phyloP scores from a whole-genome alignment of 2,888 invertebrate species.

The Scotopteryx bipunctaria region DNA sequence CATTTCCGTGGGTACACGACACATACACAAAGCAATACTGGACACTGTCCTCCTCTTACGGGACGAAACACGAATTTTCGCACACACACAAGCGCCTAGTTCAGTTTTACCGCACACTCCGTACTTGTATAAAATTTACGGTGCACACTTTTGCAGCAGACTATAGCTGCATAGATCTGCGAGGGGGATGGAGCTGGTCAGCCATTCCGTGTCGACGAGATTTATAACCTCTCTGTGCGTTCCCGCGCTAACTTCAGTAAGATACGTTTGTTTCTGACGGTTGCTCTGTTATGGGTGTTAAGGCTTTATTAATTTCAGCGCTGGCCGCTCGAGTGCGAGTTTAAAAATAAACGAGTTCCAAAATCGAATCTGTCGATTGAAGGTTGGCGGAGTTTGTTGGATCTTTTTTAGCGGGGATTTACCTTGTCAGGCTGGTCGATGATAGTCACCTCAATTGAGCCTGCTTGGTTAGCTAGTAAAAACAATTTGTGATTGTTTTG shows the following conservation, averaged over 20 bases:
- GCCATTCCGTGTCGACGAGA: constrained; percentile 81
- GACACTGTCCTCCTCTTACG: constrained; percentile 73
- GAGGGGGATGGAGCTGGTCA: constrained; percentile 72
- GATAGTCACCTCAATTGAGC: not conserved
- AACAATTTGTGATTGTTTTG: too few species aligned
- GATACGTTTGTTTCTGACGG: constrained; percentile 68
- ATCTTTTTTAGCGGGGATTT: constrained; percentile 1
- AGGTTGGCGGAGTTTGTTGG: constrained; percentile 9
- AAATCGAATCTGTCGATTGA: constrained; percentile 32
- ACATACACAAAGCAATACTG: constrained; percentile 72
- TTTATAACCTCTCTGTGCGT: constrained; percentile 79
- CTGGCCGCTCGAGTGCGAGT: constrained; percentile 25
- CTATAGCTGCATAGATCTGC: constrained; percentile 71
- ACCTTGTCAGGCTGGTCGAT: not conserved
- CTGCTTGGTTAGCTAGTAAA: too few species aligned
- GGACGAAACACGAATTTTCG: constrained; percentile 73
- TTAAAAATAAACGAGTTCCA: constrained; percentile 35
- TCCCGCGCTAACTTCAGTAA: constrained; percentile 68
- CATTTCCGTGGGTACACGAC: constrained; percentile 53
- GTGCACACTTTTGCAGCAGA: constrained; percentile 80
- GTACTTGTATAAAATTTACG: constrained; percentile 81
- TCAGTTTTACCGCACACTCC: constrained; percentile 79
- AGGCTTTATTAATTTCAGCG: constrained; percentile 41
- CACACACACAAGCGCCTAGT: constrained; percentile 65
- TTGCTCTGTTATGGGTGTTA: constrained; percentile 39